Evolutionary conservation across 2,113 vertebrate genomes (phyloP), one percentile per base, ranked within the genome.

Genomic region (Anoura caudifer): DNA sequence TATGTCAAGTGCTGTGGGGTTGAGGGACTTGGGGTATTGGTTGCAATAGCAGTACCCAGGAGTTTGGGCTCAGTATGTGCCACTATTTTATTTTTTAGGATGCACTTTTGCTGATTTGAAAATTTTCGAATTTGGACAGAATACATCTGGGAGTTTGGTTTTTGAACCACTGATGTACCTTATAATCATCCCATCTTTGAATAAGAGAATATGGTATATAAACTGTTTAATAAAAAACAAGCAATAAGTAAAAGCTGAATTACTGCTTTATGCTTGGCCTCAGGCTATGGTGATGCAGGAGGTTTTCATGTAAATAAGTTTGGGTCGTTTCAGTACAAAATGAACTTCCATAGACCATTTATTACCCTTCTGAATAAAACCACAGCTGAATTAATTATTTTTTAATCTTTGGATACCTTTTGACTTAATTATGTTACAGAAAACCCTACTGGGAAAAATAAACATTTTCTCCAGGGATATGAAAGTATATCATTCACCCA

Each of bases 141-240:
- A 87, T 47, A 7, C 12, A 80, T 87, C 47, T 67, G 54, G 38
- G 73, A 96, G 43, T 11, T 52, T 59, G 17, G n/a, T 90, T 88
- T 76, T 56, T 26, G 73, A 97, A 63, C 15, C 43, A 84, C 0
- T 16, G 77, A 61, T 75, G 36, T 33, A 43, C 17, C 11, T 95
- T 85, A 72, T 31, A 86, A 90, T 67, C 33, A 72, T 11, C 8
- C n/a, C 17, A 87, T 52, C 22, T 73, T 22, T 79, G 67, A 92
- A 73, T 72, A 43, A 84, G 87, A 28, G 90, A 86, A 85, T 72
- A 56, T 5, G 15, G 36, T 63, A 43, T 67, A 63, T 63, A 47
- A 92, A 47, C 19, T 72, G 11, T 47, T 82, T 45, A 36, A 20
- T 38, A 91, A 94, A 80, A 90, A 93, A 94, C 85, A 82, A 97